Conservation (phyloP, 2,113 vertebrate genomes). For the Caranx ignobilis region DNA sequence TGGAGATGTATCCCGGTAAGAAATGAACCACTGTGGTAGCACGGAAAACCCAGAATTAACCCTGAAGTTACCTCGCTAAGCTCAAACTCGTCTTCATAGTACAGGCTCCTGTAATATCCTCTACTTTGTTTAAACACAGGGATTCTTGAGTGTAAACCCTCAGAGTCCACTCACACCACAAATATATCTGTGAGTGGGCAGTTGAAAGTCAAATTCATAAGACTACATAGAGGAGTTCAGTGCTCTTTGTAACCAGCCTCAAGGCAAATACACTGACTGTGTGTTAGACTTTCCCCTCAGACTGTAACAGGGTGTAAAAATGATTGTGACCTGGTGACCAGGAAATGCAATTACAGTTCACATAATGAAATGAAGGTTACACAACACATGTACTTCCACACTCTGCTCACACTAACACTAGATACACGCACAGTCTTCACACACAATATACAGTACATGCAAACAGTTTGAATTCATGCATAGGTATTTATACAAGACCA, state of each 20-base stretch:
- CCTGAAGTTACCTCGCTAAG: no score
- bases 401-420: background rate
- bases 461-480: no score
- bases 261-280: background rate
- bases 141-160: background rate
- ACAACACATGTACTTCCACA: constrained; percentile 24
- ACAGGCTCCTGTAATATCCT: background rate
- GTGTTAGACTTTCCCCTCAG: background rate
- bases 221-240: background rate
- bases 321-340: background rate
- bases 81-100: no score
- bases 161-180: background rate
- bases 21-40: no score
- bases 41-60: no score
- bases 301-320: background rate
- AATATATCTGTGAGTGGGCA: constrained; percentile 1
- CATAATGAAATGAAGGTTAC: constrained; percentile 66
- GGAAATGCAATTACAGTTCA: constrained; percentile 50
- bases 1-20: no score
- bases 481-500: no score
- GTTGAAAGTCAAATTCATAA: constrained; percentile 1
- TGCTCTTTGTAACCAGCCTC: background rate
- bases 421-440: no score
- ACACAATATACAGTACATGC: no score
- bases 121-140: background rate